phyloP scores from a whole-genome alignment of 2,888 invertebrate genomes.

The Blera fallax region DNA sequence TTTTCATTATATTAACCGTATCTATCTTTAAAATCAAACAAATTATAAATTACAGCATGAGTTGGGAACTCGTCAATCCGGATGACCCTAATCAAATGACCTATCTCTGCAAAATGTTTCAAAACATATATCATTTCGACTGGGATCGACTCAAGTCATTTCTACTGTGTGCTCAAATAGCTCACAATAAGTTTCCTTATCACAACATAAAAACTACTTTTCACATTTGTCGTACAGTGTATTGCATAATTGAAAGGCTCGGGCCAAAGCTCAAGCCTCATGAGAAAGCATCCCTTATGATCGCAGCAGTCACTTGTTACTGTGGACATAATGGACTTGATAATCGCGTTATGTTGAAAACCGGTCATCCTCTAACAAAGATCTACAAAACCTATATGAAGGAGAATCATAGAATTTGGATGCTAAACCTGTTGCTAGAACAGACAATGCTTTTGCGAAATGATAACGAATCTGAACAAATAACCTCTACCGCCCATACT shows the following conservation, averaged over 20 bases:
- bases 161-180: slow-evolving; percentile 21
- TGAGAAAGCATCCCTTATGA: slow-evolving; percentile 42
- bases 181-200: slow-evolving; percentile 29
- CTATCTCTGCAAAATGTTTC: slow-evolving; percentile 36
- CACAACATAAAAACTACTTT: slow-evolving; percentile 54
- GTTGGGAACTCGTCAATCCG: not conserved
- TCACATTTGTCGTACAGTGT: slow-evolving; percentile 39
- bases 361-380: slow-evolving; percentile 26
- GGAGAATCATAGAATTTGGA: slow-evolving; percentile 39
- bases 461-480: not conserved
- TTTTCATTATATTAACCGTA: not conserved
- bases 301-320: slow-evolving; percentile 27
- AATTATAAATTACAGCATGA: not conserved
- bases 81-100: slow-evolving; percentile 14
- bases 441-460: not conserved
- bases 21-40: not conserved
- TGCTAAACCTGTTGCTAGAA: slow-evolving; percentile 33
- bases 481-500: not conserved
- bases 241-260: slow-evolving; percentile 28
- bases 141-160: slow-evolving; percentile 19
- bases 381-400: slow-evolving; percentile 48
- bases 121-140: slow-evolving; percentile 5
- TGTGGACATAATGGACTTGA: slow-evolving; percentile 36
- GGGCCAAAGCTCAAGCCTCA: not conserved
- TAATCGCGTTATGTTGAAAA: slow-evolving; percentile 22